These are phyloP conservation scores for Suillia variegata DNA, from an alignment of 2,888 invertebrate genomes.

Conservation along the genomic window DNA sequence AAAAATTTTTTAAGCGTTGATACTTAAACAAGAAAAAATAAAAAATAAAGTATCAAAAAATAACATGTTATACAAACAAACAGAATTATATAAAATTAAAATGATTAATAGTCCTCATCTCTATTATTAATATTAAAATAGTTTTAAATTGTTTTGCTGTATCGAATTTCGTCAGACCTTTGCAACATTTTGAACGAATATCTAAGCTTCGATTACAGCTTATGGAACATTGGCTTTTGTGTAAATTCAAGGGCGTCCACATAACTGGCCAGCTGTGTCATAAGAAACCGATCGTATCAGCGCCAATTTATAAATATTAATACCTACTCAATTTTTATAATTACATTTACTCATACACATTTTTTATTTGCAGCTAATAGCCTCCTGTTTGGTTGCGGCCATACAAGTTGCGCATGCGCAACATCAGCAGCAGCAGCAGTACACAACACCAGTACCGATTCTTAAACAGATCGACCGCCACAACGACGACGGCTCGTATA, in stretches of 20 bases:
- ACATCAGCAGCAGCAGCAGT: slow-evolving; percentile 62
- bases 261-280: slow-evolving; percentile 7
- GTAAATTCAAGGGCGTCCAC: slow-evolving; percentile 21
- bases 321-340: background rate
- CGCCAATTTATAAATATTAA: too few species aligned
- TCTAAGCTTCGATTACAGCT: too few species aligned
- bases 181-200: too few species aligned
- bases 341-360: background rate
- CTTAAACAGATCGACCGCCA: slow-evolving; percentile 83
- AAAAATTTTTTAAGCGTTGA: too few species aligned
- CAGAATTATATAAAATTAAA: too few species aligned
- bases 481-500: slow-evolving; percentile 87
- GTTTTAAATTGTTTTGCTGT: too few species aligned
- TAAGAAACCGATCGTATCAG: background rate
- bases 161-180: too few species aligned
- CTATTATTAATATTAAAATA: too few species aligned
- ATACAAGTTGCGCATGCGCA: slow-evolving; percentile 42
- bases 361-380: slow-evolving; percentile 14
- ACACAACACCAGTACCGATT: slow-evolving; percentile 79
- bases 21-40: too few species aligned
- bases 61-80: too few species aligned
- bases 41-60: too few species aligned
- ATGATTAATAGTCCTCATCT: too few species aligned
- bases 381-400: slow-evolving; percentile 31
- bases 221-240: background rate